Evolutionary conservation across 1,140 invertebrate genomes (phyloP).

Genomic region (Gryon sp.): DNA sequence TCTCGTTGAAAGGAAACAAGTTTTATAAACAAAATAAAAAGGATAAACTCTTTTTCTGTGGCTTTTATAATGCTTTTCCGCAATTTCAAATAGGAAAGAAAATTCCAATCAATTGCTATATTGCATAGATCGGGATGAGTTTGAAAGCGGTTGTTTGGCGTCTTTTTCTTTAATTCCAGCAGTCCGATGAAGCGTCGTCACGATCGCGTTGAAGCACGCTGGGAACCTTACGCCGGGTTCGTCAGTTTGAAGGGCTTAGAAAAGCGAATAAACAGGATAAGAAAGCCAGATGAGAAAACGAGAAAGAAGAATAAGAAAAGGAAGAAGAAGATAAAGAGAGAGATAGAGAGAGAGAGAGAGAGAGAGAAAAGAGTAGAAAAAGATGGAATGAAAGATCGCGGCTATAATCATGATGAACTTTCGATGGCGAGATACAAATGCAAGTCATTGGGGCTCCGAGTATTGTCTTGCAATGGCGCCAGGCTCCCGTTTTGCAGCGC

Average conservation of each 20-base stretch:
- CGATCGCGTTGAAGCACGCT: slow-evolving; percentile 50
- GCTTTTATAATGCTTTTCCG: no score
- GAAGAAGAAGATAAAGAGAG: slow-evolving; percentile 55
- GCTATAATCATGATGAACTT: slow-evolving; percentile 73
- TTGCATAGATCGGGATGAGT: slow-evolving; percentile 35
- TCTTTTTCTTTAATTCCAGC: slow-evolving; percentile 62
- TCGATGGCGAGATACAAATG: slow-evolving; percentile 73
- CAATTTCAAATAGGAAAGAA: slow-evolving; percentile 4
- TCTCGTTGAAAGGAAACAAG: no score
- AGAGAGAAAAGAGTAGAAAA: slow-evolving; percentile 25
- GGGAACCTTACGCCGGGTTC: slow-evolving; percentile 49
- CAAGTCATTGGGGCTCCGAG: slow-evolving; percentile 76
- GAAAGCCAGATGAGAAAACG: no score
- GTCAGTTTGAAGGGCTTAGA: slow-evolving; percentile 54
- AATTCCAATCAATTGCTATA: slow-evolving; percentile 34
- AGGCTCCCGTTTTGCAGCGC: slow-evolving; percentile 75
- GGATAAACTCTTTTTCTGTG: no score
- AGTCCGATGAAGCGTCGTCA: slow-evolving; percentile 60
- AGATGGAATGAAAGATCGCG: slow-evolving; percentile 65
- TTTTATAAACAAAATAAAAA: no score
- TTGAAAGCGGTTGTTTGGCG: slow-evolving; percentile 45
- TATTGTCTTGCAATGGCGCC: slow-evolving; percentile 78
- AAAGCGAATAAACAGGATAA: slow-evolving; percentile 40
- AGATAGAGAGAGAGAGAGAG: no score
- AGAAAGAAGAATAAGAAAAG: no score